phyloP scores from a whole-genome alignment of 2,113 vertebrate species.

The Phyllostomus discolor region DNA sequence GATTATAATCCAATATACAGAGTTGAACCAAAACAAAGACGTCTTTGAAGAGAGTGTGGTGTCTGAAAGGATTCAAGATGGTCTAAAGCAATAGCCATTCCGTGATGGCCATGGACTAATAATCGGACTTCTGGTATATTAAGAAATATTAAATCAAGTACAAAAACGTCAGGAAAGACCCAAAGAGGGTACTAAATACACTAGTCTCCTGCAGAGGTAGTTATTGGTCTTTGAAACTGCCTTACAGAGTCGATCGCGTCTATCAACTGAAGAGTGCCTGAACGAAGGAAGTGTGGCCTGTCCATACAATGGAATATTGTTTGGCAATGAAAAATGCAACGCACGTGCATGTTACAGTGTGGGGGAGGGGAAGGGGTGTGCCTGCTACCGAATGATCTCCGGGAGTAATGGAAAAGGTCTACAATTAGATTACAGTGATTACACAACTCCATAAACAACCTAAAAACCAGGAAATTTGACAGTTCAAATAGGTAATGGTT shows the following conservation, averaged over 20 bases:
- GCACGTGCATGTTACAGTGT: background rate
- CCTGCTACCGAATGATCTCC: background rate
- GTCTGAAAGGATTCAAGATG: background rate
- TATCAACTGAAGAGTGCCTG: background rate
- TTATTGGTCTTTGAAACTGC: background rate
- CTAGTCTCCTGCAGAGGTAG: background rate
- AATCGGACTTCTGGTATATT: background rate
- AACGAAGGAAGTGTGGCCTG: background rate
- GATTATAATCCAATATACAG: rapidly evolving
- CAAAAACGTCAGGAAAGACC: background rate
- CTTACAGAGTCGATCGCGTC: background rate
- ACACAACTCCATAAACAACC: background rate
- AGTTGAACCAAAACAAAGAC: background rate
- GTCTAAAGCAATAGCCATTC: background rate
- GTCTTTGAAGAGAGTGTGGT: background rate
- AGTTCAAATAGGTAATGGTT: background rate
- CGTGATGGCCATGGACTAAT: background rate
- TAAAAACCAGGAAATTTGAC: background rate
- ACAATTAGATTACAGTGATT: background rate
- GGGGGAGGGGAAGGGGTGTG: background rate
- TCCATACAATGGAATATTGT: background rate
- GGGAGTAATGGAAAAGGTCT: background rate
- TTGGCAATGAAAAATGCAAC: background rate
- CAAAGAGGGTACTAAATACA: background rate
- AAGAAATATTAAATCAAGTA: background rate